Base-by-base conservation (phyloP, 2,888 invertebrate genomes). In the Leucoma salicis region DNA sequence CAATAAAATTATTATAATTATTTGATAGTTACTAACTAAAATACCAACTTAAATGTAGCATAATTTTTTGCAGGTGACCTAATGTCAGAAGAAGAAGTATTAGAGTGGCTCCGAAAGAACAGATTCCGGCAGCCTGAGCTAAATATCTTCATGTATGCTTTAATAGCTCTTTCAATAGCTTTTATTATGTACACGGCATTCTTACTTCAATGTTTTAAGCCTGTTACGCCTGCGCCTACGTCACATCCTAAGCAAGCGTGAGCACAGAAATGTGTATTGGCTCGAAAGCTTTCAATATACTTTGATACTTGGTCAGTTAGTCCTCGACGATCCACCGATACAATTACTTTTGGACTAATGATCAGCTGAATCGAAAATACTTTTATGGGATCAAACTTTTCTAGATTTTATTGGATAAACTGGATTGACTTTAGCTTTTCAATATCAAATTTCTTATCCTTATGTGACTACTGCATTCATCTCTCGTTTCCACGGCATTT, bases 81-180 rank as follows among this genome's bases (percentile, higher is more conserved):
- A 49, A 92, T 94, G 78, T 93, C 93, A 35, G 97, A 97, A 81
- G 92, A 93, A 4, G 96, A 96, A 76, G 97, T 97, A 12, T 85
- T 97, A 53, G 97, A 97, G 66, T 97, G 97, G 97, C 89, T 97
- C 56, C 93, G 96, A 63, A 97, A 97, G 86, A 97, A 97, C 79
- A 92, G 97, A 60, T 97, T 96, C 90, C 93, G 97, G 36, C 97
- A 97, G 70, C 97, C 97, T 0, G 97, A 97, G 78, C 84, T 97
- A 31, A 97, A 97, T 76, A 93, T 97, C 60, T 97, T 97, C 80
- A 97, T 97, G 97, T 97, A 97, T 79, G 96, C 96, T 36, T 90
- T 97, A 63, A 93, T 96, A 73, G 96, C 96, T 14, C 92, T 97
- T 55, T 94, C 95, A 39, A 90, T 96, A 68, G 95, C 95, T 34